phyloP scores from a whole-genome alignment of 2,113 vertebrate species.

The Harpagus bidentatus region DNA sequence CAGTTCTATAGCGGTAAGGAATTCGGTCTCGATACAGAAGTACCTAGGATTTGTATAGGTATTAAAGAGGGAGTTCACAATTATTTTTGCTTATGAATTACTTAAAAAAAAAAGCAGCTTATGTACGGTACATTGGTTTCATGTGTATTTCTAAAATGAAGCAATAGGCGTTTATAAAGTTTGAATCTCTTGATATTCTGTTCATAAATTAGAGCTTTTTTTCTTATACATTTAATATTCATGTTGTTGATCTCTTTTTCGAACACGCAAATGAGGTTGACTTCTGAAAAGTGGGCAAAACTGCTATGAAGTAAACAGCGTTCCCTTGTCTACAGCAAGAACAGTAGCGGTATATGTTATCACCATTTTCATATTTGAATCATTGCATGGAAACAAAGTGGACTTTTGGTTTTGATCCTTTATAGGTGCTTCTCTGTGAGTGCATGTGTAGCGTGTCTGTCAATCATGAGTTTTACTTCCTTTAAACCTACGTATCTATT shows the following conservation, averaged over 20 bases:
- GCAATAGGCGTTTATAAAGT: rapidly evolving
- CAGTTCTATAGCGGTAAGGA: not conserved
- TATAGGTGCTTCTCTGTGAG: not conserved
- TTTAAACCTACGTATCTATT: rapidly evolving
- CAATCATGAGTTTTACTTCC: not conserved
- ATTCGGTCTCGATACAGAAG: not conserved
- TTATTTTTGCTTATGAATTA: not conserved
- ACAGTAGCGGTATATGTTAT: not conserved
- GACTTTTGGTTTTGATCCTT: not conserved
- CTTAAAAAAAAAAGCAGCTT: not conserved
- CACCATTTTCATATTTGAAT: not conserved
- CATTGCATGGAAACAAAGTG: not conserved
- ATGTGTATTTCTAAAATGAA: not conserved
- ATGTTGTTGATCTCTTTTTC: not conserved
- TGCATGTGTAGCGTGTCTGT: not conserved
- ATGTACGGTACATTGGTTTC: not conserved
- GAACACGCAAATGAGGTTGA: not conserved
- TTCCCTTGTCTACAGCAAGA: not conserved
- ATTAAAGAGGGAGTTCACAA: not conserved
- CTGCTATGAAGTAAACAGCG: not conserved
- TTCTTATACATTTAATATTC: not conserved
- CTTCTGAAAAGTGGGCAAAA: not conserved
- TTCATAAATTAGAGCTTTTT: not conserved
- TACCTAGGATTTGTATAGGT: not conserved
- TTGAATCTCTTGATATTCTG: not conserved